These are phyloP conservation scores for Notothenia rossii DNA, from an alignment of 2,113 vertebrate genomes.

Conservation along the genomic window DNA sequence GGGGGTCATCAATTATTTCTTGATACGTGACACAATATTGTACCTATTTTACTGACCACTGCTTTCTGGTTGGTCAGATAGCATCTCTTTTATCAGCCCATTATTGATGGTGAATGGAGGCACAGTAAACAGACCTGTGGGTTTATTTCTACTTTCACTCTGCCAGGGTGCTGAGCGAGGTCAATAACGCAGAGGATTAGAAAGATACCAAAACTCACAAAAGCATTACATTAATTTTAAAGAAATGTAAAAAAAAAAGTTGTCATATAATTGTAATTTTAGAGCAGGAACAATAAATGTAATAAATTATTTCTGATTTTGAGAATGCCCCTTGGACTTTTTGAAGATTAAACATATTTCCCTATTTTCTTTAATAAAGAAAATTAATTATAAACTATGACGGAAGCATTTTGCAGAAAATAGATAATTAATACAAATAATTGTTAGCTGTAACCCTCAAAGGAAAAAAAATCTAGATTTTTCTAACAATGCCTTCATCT, in stretches of 20 bases:
- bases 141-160: conserved; percentile 73
- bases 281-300: neutral
- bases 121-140: conserved; percentile 80
- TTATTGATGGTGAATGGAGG: conserved; percentile 81
- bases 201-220: conserved; percentile 1
- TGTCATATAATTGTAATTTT: neutral
- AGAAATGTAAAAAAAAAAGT: neutral
- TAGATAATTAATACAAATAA: neutral
- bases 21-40: conserved; percentile 84
- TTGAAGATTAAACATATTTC: neutral
- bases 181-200: conserved; percentile 34
- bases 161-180: conserved; percentile 27
- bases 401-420: neutral
- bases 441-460: neutral
- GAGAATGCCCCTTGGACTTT: neutral
- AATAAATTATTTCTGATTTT: neutral
- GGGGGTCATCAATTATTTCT: conserved; percentile 88
- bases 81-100: conserved; percentile 81
- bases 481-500: neutral
- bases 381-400: neutral
- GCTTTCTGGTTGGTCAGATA: conserved; percentile 82
- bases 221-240: neutral
- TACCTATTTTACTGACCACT: conserved; percentile 85
- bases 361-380: neutral
- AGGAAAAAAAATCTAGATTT: conserved; percentile 12